These are phyloP conservation scores for Lutjanus argentimaculatus DNA, from an alignment of 2,797 vertebrate genomes.

Conservation along the genomic window DNA sequence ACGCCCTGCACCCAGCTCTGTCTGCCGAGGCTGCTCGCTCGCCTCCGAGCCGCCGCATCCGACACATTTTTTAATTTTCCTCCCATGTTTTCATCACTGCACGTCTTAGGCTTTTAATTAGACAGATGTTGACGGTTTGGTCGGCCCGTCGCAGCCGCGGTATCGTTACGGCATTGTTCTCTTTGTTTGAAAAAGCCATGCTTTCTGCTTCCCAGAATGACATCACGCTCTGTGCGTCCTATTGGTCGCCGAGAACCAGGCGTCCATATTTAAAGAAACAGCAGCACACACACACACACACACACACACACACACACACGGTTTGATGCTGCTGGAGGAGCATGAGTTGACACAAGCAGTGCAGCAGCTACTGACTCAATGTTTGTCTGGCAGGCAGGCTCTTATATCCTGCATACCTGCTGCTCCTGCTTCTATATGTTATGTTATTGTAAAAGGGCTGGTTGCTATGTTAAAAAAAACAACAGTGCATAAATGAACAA, in stretches of 20 bases:
- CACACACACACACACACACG: no score
- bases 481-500: neutral
- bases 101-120: rapidly evolving
- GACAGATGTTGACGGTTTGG: neutral
- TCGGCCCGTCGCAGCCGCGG: slow-evolving; percentile 49
- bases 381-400: neutral
- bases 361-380: slow-evolving; percentile 39
- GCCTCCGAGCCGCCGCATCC: neutral
- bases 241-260: slow-evolving; percentile 86
- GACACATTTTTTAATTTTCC: rapidly evolving
- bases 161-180: slow-evolving; percentile 91
- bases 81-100: rapidly evolving
- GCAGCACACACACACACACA: slow-evolving; percentile 39
- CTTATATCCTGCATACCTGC: neutral
- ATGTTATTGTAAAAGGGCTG: neutral
- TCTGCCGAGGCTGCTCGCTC: slow-evolving; percentile 57
- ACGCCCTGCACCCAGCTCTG: slow-evolving; percentile 76
- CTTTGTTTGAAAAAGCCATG: slow-evolving; percentile 98
- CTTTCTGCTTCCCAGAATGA: slow-evolving; percentile 93
- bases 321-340: slow-evolving; percentile 11
- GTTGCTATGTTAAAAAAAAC: no score
- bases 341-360: slow-evolving; percentile 43
- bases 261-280: slow-evolving; percentile 87
- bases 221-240: slow-evolving; percentile 90
- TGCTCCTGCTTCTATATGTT: neutral